Evolutionary conservation across 1,140 invertebrate genomes (phyloP).

Genomic region (Drosophila varians): DNA sequence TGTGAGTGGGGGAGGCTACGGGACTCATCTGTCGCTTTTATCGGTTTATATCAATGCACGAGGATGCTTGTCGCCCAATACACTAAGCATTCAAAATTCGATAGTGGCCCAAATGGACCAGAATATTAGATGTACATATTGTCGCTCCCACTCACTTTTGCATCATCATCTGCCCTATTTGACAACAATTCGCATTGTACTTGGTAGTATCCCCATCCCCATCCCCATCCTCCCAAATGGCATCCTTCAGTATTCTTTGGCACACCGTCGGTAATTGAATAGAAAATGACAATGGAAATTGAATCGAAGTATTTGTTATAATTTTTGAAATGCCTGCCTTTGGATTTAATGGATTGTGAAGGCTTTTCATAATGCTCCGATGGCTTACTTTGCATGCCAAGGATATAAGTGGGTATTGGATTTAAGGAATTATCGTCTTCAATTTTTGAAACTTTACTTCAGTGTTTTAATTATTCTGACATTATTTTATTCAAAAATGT

Average conservation of each 20-base stretch:
- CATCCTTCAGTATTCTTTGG: constrained; percentile 10
- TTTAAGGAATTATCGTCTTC: too few species aligned
- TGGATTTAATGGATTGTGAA: background rate
- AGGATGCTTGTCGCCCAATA: constrained; percentile 53
- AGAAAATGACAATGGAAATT: constrained; percentile 39
- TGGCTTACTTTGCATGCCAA: background rate
- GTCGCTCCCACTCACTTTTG: constrained; percentile 23
- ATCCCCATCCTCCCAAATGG: background rate
- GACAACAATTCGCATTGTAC: constrained; percentile 46
- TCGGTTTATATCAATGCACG: constrained; percentile 61
- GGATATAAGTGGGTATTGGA: background rate
- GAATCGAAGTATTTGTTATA: constrained; percentile 17
- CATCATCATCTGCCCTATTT: constrained; percentile 49
- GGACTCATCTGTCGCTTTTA: constrained; percentile 65
- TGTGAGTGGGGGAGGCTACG: constrained; percentile 13
- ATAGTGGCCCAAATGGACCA: constrained; percentile 61
- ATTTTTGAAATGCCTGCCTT: constrained; percentile 8
- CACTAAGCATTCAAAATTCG: constrained; percentile 62
- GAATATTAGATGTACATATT: constrained; percentile 39
- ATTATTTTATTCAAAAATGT: background rate
- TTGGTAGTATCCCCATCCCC: too few species aligned
- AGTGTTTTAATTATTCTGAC: too few species aligned
- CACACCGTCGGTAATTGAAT: constrained; percentile 36
- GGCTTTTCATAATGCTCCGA: background rate
- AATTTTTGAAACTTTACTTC: too few species aligned